Evolutionary conservation across 2,888 invertebrate species (phyloP), one percentile per base, ranked within the genome.

Genomic region (Theodoxus fluviatilis): DNA sequence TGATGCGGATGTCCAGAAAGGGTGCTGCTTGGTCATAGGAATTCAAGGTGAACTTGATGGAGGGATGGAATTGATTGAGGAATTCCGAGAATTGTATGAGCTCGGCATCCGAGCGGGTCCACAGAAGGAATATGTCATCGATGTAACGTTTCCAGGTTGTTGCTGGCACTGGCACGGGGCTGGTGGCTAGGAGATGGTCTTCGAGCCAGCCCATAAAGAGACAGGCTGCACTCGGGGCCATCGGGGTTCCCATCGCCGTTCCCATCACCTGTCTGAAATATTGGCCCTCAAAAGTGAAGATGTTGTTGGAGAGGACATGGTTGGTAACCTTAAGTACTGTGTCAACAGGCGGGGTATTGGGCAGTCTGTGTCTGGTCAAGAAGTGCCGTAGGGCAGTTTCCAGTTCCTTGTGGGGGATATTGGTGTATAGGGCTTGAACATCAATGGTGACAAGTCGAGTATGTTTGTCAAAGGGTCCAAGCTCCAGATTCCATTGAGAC

Each of bases 171-270:
- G n/a, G n/a, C n/a, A n/a, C n/a, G n/a, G n/a, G n/a, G n/a, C n/a
- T n/a, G n/a, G n/a, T n/a, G n/a, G n/a, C n/a, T n/a, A n/a, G n/a
- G n/a, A n/a, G n/a, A n/a, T n/a, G n/a, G n/a, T n/a, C n/a, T n/a
- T n/a, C n/a, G n/a, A n/a, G n/a, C n/a, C n/a, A n/a, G n/a, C n/a
- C n/a, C n/a, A n/a, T 38, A 18, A 63, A 38, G 15, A 63, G 38
- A 28, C 28, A 15, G 25, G 63, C 63, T n/a, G n/a, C 37, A 6
- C 9, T 37, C 25, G 63, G 63, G 3, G 63, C 37, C 2, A 38
- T 6, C 12, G 63, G 38, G 18, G 63, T 63, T 9, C 63, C 63
- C 63, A 63, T 63, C 12, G 63, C 63, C 1, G 63, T 37, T 15
- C 63, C 63, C 1, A 63, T 25, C 2, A 38, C 22, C 38, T 37